Evolutionary conservation across 2,113 vertebrate genomes (phyloP), one percentile per base, ranked within the genome.

Genomic region (Brachirus orientalis): DNA sequence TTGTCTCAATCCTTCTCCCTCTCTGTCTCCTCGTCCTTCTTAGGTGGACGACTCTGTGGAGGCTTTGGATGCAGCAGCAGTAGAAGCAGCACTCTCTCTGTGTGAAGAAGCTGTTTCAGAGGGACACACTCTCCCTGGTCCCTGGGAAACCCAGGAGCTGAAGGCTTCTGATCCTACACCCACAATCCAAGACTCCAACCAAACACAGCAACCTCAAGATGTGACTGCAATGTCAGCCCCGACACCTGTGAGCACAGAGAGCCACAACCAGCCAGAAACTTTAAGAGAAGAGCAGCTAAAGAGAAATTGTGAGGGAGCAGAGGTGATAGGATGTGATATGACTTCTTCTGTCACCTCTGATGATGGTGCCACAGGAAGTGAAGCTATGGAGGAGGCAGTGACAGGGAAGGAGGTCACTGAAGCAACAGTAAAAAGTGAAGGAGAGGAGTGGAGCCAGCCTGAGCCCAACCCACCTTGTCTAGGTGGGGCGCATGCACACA

Each of bases 41-140:
- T 61, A 99, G 97, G 97, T 97, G 38, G 97, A 98, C 0, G 97
- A 98, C 82, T 94, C 96, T 20, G 95, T 96, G 67, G 97, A 98
- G 86, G 97, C 95, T 45, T 85, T 99, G 89, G 97, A 99, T 71
- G 96, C 96, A 10, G 97, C 97, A 17, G 96, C 97, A 8, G 97
- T 98, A 47, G 97, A 99, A 90, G 97, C 96, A 4, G 97, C 97
- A 33, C 90, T 98, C 3, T 98, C 97, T 33, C 95, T 99, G 47
- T 99, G 97, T 0, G 97, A 98, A 87, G 97, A 98, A 63, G 95
- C 95, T 0, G 95, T 95, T 62, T 95, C 96, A 10, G 90, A 89
- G 7, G 93, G 94, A 50, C 97, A 98, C 90, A 88, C 95, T 2
- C 91, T 99, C 19, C 93, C 95, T 33, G 95, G 95, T 13, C 96